phyloP scores from a whole-genome alignment of 2,888 invertebrate species.

The Iselma pallidipennis region DNA sequence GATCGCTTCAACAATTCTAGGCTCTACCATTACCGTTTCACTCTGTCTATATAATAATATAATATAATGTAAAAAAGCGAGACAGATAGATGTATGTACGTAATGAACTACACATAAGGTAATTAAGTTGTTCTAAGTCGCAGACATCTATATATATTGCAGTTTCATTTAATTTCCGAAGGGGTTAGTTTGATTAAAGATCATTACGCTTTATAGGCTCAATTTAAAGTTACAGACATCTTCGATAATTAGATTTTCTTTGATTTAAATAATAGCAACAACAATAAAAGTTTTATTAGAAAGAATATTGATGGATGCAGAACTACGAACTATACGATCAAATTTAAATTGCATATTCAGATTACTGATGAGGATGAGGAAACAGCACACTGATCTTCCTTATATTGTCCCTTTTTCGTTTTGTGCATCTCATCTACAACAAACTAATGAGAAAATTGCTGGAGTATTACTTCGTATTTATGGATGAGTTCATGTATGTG shows the following conservation, averaged over 20 bases:
- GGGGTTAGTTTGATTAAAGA: not conserved
- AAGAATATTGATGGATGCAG: no score
- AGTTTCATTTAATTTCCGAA: not conserved
- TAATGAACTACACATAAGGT: not conserved
- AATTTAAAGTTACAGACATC: not conserved
- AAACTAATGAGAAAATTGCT: no score
- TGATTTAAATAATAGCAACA: not conserved
- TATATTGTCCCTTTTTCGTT: not conserved
- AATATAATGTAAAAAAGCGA: not conserved
- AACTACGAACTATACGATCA: not conserved
- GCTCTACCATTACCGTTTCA: no score
- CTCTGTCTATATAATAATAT: no score
- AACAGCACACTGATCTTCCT: not conserved
- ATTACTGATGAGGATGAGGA: not conserved
- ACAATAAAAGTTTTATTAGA: not conserved
- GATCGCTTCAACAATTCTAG: no score
- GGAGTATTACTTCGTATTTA: not conserved
- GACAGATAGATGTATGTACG: not conserved
- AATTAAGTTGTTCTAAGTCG: not conserved
- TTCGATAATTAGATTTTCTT: not conserved
- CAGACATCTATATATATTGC: not conserved
- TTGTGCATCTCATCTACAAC: no score
- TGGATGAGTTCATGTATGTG: no score
- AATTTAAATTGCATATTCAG: not conserved
- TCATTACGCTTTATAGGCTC: not conserved